Evolutionary conservation across 2,888 invertebrate genomes (phyloP).

Genomic region (Amphipoea lucens): DNA sequence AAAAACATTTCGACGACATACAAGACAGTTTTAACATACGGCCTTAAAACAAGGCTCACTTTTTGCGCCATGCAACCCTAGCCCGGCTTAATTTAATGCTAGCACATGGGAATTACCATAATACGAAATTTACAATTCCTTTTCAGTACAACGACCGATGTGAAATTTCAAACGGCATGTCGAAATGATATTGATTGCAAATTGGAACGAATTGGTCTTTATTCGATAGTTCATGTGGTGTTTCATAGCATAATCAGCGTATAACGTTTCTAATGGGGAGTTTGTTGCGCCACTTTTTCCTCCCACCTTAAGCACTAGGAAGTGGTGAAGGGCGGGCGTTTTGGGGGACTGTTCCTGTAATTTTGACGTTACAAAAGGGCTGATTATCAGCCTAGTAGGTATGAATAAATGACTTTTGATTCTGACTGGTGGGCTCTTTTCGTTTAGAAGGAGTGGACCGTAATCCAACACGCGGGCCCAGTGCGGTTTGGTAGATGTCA

Average conservation of each 20-base stretch:
- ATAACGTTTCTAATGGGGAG: background rate
- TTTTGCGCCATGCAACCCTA: conserved; percentile 46
- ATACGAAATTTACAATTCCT: conserved; percentile 68
- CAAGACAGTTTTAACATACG: conserved; percentile 40
- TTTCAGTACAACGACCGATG: conserved; percentile 46
- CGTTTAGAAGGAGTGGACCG: background rate
- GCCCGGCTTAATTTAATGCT: conserved; percentile 50
- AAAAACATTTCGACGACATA: conserved; percentile 41
- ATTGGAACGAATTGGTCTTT: conserved; percentile 41
- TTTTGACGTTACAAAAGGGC: background rate
- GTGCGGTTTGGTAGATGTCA: no score
- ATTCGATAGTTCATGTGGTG: conserved; percentile 15
- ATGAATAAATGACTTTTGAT: background rate
- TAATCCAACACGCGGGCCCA: no score
- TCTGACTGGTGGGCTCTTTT: background rate
- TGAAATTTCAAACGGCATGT: conserved; percentile 60
- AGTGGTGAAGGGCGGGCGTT: background rate
- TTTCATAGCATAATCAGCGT: background rate
- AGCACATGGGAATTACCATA: conserved; percentile 61
- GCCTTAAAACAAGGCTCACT: conserved; percentile 34
- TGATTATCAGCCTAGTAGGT: background rate
- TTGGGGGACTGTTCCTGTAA: background rate
- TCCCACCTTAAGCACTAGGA: background rate
- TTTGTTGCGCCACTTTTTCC: background rate
- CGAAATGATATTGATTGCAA: conserved; percentile 61